These are phyloP conservation scores for Philaethria dido DNA, from an alignment of 2,888 invertebrate genomes.

Conservation along the genomic window DNA sequence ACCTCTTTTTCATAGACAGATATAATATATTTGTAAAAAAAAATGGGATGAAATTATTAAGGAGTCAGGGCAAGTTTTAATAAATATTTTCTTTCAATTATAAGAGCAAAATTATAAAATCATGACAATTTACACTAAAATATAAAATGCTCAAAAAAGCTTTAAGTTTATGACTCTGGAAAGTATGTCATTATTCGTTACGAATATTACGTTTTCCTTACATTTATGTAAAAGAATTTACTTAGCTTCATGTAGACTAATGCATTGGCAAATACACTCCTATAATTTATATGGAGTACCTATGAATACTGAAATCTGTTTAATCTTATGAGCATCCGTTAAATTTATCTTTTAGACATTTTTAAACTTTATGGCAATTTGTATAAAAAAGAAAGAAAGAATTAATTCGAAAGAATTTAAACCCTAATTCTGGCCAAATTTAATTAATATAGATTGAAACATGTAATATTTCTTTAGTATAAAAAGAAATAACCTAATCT, in stretches of 20 bases:
- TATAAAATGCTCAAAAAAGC: neutral
- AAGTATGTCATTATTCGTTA: neutral
- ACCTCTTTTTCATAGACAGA: neutral
- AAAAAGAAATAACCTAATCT: neutral
- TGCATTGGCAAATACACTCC: constrained; percentile 20
- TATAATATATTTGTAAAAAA: neutral
- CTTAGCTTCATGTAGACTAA: constrained; percentile 9
- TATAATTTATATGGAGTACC: constrained; percentile 21
- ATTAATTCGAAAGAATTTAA: neutral
- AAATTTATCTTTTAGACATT: constrained; percentile 7
- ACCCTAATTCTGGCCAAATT: too few relatives aligned
- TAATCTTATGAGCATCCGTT: constrained; percentile 7
- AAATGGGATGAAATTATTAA: neutral
- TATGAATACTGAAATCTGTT: constrained; percentile 10
- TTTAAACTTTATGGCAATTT: neutral
- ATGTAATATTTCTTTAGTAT: neutral
- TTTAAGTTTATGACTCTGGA: neutral
- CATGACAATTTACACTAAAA: neutral
- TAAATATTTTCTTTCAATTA: too few relatives aligned
- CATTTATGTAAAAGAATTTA: constrained; percentile 18
- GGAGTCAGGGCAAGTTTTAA: too few relatives aligned
- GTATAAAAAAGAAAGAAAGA: constrained; percentile 9
- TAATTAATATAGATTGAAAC: neutral
- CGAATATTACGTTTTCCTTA: neutral
- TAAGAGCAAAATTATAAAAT: too few relatives aligned